These are phyloP conservation scores for Phylloscopus trochiloides DNA, from an alignment of 2,113 vertebrate genomes.

Conservation along the genomic window DNA sequence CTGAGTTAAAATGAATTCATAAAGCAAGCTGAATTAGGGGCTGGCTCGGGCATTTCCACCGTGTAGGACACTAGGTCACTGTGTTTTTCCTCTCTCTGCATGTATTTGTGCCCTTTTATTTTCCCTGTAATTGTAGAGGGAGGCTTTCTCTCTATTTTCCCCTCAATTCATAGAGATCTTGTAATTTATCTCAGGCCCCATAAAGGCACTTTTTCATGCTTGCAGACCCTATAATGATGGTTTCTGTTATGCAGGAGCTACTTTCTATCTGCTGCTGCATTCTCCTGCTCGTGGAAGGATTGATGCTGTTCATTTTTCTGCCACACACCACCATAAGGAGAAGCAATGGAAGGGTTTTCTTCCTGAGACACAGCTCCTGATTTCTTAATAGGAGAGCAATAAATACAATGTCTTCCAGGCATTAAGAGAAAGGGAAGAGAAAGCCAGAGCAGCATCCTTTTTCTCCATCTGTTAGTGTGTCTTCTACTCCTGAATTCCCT, in stretches of 20 bases:
- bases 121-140: background rate
- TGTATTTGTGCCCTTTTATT: background rate
- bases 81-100: background rate
- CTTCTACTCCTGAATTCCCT: background rate
- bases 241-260: constrained; percentile 1
- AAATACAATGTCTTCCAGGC: background rate
- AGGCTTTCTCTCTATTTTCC: background rate
- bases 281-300: background rate
- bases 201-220: background rate
- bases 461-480: background rate
- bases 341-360: background rate
- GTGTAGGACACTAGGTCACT: background rate
- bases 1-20: background rate
- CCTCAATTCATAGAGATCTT: background rate
- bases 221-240: background rate
- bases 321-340: background rate
- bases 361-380: background rate
- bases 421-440: background rate
- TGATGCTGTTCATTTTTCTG: background rate
- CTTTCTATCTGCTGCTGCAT: background rate
- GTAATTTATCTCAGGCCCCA: background rate
- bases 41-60: background rate
- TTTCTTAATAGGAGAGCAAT: background rate
- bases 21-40: background rate
- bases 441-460: background rate